Base-by-base conservation (phyloP, 2,113 vertebrate genomes). In the Notarius lentiginosus region DNA sequence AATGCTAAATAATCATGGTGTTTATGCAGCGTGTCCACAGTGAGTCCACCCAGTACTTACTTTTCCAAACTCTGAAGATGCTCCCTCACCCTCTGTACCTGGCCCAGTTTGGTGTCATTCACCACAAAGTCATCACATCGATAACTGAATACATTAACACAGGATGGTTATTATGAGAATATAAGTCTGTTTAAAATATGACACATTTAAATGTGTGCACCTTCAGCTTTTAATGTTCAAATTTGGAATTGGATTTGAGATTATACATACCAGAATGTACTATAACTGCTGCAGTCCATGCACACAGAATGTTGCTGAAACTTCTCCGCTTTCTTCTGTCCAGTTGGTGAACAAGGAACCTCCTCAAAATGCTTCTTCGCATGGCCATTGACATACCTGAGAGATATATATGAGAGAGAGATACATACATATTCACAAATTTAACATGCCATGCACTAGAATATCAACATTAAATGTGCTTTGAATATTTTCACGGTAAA, bases 281-380 rank as follows among this genome's bases (percentile, higher is more conserved):
- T 99, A 94, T 97, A 99, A 95, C 95, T 99, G 94, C 97, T 97
- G 94, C 97, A 99, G 93, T 99, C 98, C 98, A 99, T 99, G 91
- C 98, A 99, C 85, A 99, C 96, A 18, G 96, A 96, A 88, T 99
- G 98, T 88, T 96, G 96, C 51, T 93, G 91, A 91, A 94, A n/a
- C 58, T 96, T 95, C 89, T 98, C 98, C 51, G 93, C 90, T 92
- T 96, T 98, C 93, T 95, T 98, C 85, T 96, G 96, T 91, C 94
- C 94, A 86, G 88, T 89, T 88, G 95, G 84, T 75, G 93, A 90
- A 86, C 92, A 90, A 84, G 97, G 97, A 82, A 96, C 95, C 83
- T 99, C 98, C 94, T 99, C 98, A 34, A 97, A 99, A 95, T 99
- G 98, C 91, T 99, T 99, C 95, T 99, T 99, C 87, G 98, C 98